Evolutionary conservation across 2,888 invertebrate species (phyloP).

Genomic region (Coleophora deauratella): DNA sequence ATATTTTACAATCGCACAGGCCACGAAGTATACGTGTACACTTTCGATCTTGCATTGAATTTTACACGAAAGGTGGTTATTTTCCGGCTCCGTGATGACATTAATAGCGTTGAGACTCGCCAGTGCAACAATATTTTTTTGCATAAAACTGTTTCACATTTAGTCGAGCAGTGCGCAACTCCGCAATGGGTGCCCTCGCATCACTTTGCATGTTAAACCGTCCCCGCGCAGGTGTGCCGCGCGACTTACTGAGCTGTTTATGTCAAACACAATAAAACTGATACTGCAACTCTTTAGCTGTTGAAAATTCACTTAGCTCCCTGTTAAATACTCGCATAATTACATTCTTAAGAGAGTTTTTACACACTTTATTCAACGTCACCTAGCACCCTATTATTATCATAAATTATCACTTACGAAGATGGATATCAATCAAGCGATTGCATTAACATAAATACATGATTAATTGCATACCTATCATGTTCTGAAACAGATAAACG

Average conservation of each 20-base stretch:
- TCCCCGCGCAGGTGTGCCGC: slow-evolving; percentile 25
- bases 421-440: too few relatives aligned
- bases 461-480: too few relatives aligned
- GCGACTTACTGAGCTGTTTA: slow-evolving; percentile 2
- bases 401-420: too few relatives aligned
- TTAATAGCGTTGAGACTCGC: slow-evolving; percentile 49
- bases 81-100: slow-evolving; percentile 61
- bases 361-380: too few relatives aligned
- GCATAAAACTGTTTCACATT: slow-evolving; percentile 49
- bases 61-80: slow-evolving; percentile 64
- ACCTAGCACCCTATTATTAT: too few relatives aligned
- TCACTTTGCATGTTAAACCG: slow-evolving; percentile 41
- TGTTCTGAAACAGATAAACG: too few relatives aligned
- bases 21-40: slow-evolving; percentile 23
- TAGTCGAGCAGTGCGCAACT: slow-evolving; percentile 24
- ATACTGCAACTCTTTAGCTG: slow-evolving; percentile 13
- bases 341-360: background rate
- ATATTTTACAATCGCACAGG: slow-evolving; percentile 41
- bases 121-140: slow-evolving; percentile 51
- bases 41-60: slow-evolving; percentile 60
- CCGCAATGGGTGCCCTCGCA: slow-evolving; percentile 29
- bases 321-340: slow-evolving; percentile 3
- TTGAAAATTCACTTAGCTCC: slow-evolving; percentile 3
- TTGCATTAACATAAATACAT: too few relatives aligned
- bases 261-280: slow-evolving; percentile 23